phyloP scores from a whole-genome alignment of 2,113 vertebrate genomes.

The Prunella himalayana region DNA sequence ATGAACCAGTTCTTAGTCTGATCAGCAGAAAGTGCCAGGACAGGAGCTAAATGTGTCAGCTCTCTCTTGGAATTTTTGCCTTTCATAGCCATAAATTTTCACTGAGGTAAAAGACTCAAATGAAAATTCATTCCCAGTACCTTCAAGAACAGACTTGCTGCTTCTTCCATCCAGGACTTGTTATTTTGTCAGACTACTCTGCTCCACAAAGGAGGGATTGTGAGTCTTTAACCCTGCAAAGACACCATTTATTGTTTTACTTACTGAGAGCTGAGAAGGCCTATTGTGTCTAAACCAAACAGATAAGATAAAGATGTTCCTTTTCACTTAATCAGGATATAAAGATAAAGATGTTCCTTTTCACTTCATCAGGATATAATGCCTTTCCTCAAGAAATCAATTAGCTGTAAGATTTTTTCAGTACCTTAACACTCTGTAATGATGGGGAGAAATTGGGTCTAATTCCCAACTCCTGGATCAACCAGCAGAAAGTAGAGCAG shows the following conservation, averaged over 20 bases:
- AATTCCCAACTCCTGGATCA: neutral
- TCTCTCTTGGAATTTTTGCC: neutral
- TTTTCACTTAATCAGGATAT: neutral
- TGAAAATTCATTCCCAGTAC: neutral
- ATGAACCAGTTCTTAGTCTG: neutral
- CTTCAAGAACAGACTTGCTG: neutral
- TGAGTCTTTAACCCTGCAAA: neutral
- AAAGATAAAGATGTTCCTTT: neutral
- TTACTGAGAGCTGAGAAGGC: neutral
- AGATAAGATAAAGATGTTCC: neutral
- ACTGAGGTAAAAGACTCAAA: neutral
- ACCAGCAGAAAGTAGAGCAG: neutral
- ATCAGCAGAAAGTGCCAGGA: neutral
- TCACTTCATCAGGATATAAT: neutral
- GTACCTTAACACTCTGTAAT: neutral
- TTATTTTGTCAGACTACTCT: neutral
- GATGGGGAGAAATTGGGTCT: neutral
- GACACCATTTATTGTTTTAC: neutral
- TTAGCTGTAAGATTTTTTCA: neutral
- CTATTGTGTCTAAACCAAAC: neutral
- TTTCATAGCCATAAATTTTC: neutral
- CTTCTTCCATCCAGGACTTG: neutral
- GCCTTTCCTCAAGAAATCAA: neutral
- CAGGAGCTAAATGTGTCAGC: neutral
- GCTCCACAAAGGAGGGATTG: accelerated